A percentile compares a stretch with the other conserved stretches of the same genome.
These are phyloP conservation scores for Zoanthus sociatus DNA, from an alignment of 92 coral and sea anemone species.

Conservation along the genomic window DNA sequence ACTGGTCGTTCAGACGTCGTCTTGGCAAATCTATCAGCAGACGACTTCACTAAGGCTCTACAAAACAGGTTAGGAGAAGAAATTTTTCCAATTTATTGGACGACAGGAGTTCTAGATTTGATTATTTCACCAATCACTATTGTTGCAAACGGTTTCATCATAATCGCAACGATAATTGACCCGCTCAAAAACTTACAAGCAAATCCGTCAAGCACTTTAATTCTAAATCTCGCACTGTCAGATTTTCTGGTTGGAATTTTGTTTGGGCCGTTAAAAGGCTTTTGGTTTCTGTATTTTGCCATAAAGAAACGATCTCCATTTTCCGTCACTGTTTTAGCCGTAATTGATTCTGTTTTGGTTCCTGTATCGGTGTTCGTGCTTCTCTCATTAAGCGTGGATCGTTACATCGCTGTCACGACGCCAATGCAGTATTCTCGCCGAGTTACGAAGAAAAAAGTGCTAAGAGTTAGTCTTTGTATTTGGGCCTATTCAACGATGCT, in stretches of 20 bases:
- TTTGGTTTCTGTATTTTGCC: conserved; percentile 41
- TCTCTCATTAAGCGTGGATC: conserved; percentile 24
- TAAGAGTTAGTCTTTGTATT: neutral
- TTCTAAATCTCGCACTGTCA: conserved; percentile 22
- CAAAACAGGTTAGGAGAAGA: conserved; percentile 27
- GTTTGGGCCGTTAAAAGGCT: conserved; percentile 29
- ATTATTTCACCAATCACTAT: conserved; percentile 17
- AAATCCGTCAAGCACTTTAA: conserved; percentile 30
- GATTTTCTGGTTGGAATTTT: conserved; percentile 35
- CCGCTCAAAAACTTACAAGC: conserved; percentile 28
- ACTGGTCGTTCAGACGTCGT: neutral
- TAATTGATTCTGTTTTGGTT: conserved; percentile 29
- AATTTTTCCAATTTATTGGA: conserved; percentile 27
- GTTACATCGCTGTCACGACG: conserved; percentile 39
- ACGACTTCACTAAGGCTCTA: conserved; percentile 35
- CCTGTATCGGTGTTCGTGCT: conserved; percentile 33
- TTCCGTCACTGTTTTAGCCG: conserved; percentile 35
- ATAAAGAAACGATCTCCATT: conserved; percentile 14
- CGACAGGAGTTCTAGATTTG: conserved; percentile 21
- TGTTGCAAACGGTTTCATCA: conserved; percentile 36
- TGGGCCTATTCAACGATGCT: conserved; percentile 37
- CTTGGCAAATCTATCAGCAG: conserved; percentile 38
- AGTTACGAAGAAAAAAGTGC: conserved; percentile 14
- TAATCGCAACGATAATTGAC: conserved; percentile 7
- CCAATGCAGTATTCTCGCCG: conserved; percentile 20